Base-by-base conservation (phyloP, 2,888 invertebrate genomes). In the Sphaerophoria taeniata region DNA sequence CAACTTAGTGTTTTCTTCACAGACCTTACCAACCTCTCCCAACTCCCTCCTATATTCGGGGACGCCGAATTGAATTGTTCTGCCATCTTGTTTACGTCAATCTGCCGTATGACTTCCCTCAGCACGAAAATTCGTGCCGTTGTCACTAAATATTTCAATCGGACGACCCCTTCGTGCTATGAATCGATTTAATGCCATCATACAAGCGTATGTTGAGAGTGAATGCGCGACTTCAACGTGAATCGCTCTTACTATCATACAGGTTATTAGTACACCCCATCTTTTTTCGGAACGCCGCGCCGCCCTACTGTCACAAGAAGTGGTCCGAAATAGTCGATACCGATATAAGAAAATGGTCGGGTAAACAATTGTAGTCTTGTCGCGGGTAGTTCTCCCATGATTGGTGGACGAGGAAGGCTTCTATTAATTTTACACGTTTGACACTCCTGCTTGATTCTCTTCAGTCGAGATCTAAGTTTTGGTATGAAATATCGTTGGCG, bases 271-370 rank as follows among this genome's bases (percentile, higher is more conserved):
- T 0, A 77, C 81, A 4, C 79, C 87, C 31, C 53, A 79, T 34
- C 67, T 47, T 39, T 81, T 81, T 60, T 71, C 67, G 0, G 9
- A 2, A n/a, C 47, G 69, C 45, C n/a, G n/a, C n/a, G n/a, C n/a
- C 78, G 33, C 7, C 79, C 87, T 0, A 80, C 24, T 11, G 67
- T 60, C 0, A 87, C 87, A 0, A 71, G n/a, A 12, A 87, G 75
- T 6, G 82, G 82, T 0, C 80, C 82, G 24, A 87, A 88, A 9
- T 82, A 87, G 24, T 84, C 84, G 0, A 87, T 55, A 4, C 80
- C 77, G 0, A 84, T 65, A 56, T 63, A 79, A 79, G 82, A 60
- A 11, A 87, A 77, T 24, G 72, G 78, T n/a, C 14, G 31, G 6
- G 55, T 31, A 47, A 56, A 78, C 4, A 43, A 12, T 3, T 61